phyloP scores from a whole-genome alignment of 1,140 invertebrate genomes.

The Grapholita molesta region DNA sequence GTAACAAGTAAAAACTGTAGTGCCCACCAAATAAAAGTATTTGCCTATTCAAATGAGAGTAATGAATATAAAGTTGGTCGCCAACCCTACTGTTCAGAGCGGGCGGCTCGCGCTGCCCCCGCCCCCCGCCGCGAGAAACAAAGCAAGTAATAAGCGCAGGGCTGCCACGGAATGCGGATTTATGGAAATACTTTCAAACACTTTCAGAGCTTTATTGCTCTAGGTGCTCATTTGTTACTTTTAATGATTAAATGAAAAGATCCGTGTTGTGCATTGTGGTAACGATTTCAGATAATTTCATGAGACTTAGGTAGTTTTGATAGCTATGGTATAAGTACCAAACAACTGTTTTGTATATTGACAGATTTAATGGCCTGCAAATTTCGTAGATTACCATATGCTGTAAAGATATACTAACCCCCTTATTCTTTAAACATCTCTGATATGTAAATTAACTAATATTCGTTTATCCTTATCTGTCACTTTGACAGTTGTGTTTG shows the following conservation, averaged over 20 bases:
- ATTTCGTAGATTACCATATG: no score
- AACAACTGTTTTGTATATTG: no score
- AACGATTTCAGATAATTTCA: no score
- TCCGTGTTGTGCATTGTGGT: background rate
- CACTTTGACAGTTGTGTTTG: no score
- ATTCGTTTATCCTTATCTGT: no score
- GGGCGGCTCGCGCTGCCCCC: slow-evolving; percentile 22
- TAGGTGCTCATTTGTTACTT: background rate
- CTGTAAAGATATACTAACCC: no score
- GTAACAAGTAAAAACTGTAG: background rate
- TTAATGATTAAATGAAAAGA: background rate
- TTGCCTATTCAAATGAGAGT: slow-evolving; percentile 14
- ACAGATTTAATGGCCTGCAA: no score
- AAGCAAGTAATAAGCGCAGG: slow-evolving; percentile 49
- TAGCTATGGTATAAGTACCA: no score
- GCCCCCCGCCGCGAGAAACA: slow-evolving; percentile 39
- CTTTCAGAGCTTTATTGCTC: background rate
- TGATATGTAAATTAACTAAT: no score
- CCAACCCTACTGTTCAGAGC: background rate
- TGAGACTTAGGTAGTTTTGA: no score
- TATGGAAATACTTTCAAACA: slow-evolving; percentile 41
- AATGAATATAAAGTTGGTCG: slow-evolving; percentile 6
- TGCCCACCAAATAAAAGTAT: background rate
- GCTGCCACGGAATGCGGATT: slow-evolving; percentile 40
- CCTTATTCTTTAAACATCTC: no score